Evolutionary conservation across 2,888 invertebrate species (phyloP).

Genomic region (Bugula neritina): DNA sequence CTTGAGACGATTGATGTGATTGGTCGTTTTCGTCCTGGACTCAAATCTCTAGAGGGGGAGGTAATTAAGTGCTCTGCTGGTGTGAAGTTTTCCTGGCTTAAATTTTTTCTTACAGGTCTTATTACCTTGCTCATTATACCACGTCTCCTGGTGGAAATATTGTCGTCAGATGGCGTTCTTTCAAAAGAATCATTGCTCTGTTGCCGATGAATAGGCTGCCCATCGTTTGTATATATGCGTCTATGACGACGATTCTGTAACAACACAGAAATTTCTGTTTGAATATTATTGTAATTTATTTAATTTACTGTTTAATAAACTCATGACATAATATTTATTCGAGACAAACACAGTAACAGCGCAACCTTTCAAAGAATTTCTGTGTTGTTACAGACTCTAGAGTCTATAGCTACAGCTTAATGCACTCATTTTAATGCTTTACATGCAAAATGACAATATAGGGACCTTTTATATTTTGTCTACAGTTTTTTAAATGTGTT

Average conservation of each 20-base stretch:
- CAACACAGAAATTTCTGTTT: too few species aligned
- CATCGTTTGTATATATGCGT: constrained; percentile 15
- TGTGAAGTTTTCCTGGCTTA: background rate
- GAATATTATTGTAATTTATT: too few species aligned
- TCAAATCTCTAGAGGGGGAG: background rate
- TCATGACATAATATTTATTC: too few species aligned
- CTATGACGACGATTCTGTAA: constrained; percentile 16
- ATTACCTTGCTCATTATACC: background rate
- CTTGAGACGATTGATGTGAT: constrained; percentile 14
- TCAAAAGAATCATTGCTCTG: background rate
- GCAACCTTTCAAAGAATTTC: too few species aligned
- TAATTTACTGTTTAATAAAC: background rate
- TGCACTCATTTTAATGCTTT: too few species aligned
- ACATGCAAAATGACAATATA: too few species aligned
- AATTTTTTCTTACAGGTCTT: background rate
- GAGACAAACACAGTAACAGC: too few species aligned
- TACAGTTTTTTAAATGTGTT: too few species aligned
- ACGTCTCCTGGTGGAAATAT: background rate
- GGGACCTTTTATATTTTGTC: too few species aligned
- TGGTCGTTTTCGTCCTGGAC: background rate
- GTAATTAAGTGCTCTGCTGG: background rate
- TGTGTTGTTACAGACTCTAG: too few species aligned
- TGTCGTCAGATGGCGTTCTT: background rate
- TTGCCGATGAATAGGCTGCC: background rate
- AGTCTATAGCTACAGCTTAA: too few species aligned